These are phyloP conservation scores for Galagoides demidoff DNA, from an alignment of 2,797 vertebrate species.

Conservation along the genomic window DNA sequence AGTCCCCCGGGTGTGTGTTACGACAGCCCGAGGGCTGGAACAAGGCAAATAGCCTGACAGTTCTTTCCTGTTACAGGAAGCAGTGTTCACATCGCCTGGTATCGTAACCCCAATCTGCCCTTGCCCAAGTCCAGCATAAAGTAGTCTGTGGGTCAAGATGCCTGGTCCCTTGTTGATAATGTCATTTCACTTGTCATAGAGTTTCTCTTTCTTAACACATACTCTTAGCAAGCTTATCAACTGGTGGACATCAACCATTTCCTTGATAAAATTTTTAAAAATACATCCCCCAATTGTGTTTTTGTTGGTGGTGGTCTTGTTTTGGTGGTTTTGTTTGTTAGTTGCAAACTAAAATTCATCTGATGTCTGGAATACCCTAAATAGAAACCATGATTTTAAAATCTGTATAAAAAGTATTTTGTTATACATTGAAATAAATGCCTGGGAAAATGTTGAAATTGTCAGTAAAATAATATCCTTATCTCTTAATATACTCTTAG, in stretches of 20 bases:
- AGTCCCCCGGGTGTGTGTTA: background rate
- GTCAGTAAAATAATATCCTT: constrained; percentile 24
- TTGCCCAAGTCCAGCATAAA: background rate
- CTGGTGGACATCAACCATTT: background rate
- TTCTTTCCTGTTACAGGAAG: background rate
- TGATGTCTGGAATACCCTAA: background rate
- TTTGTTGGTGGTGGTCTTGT: background rate
- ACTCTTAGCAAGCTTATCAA: background rate
- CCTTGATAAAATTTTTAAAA: constrained; percentile 18
- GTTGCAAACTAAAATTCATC: constrained; percentile 9
- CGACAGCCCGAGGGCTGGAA: background rate
- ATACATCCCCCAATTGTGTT: background rate
- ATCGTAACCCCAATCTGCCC: background rate
- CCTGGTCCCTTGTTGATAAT: background rate
- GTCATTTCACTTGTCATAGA: background rate
- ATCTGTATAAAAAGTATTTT: constrained; percentile 23
- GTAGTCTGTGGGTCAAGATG: background rate
- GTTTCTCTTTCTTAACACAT: background rate
- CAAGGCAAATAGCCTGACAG: background rate
- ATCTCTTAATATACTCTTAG: background rate
- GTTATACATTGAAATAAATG: background rate
- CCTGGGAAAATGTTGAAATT: background rate
- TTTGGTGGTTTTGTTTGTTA: background rate
- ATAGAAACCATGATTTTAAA: constrained; percentile 32
- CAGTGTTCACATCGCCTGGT: background rate